Base-by-base conservation (phyloP, 2,113 vertebrate genomes). In the Grantiella picta region DNA sequence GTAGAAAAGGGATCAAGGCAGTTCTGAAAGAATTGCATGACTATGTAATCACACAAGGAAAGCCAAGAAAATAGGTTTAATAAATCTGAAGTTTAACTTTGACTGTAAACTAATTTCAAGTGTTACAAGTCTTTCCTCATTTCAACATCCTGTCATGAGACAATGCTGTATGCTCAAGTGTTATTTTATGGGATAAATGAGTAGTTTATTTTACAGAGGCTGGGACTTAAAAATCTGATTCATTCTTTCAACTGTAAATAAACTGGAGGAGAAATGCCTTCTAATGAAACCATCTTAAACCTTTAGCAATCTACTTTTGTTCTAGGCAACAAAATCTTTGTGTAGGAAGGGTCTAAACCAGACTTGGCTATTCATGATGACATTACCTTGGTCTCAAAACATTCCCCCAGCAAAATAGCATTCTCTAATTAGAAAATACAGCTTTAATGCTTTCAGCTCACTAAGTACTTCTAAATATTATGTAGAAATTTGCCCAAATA, bases 181-280 rank as follows among this genome's bases (percentile, higher is more conserved):
- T 59, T 83, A 85, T 50, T 88, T 80, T 61, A 82, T 47, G 42
- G 66, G 54, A 88, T 71, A 92, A 90, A 72, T 3, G 21, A 24
- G 42, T 45, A 63, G 65, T 70, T 88, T 92, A 75, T 90, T 85
- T 77, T 86, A 90, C 28, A 80, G 45, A 80, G 50, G 42, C 28
- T n/a, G 7, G n/a, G 42, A 83, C 56, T 91, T 86, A 72, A 92
- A 90, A 93, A 81, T 15, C 23, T 45, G 56, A 78, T 91, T 94
- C 80, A 70, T 53, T 80, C 29, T 57, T 89, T 57, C 50, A 83
- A 52, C 19, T 57, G 76, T 66, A 83, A 93, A 87, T 75, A 95
- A 94, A 96, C 54, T 33, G 84, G 24, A 90, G 44, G 33, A 76
- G 28, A 95, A 94, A 77, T 77, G 60, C 31, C 52, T 95, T 73